These are phyloP conservation scores for Microctenopoma steveboyesi DNA, from an alignment of 2,797 vertebrate species.

Conservation along the genomic window DNA sequence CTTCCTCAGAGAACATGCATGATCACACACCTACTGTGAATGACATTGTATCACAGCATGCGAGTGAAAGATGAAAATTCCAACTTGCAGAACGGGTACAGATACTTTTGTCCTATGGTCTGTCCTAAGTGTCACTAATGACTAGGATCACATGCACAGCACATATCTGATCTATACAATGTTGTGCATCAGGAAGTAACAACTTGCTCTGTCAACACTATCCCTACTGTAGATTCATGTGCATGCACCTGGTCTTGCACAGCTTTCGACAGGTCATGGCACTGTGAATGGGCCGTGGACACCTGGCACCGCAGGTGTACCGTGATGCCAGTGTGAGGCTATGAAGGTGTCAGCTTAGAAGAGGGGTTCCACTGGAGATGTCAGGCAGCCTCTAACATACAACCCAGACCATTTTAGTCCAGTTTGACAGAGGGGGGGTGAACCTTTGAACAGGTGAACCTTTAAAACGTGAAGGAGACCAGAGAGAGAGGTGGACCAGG, in stretches of 20 bases:
- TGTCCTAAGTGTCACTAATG: neutral
- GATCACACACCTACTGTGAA: neutral
- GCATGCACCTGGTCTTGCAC: constrained; percentile 33
- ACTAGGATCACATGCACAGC: neutral
- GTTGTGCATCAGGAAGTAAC: constrained; percentile 17
- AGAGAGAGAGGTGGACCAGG: neutral
- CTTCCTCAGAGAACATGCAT: constrained; percentile 15
- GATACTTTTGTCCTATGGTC: neutral
- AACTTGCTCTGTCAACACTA: constrained; percentile 23
- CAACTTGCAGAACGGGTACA: constrained; percentile 1
- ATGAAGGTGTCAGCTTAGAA: neutral
- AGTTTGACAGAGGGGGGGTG: neutral
- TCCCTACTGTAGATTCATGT: constrained; percentile 36
- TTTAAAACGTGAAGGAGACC: neutral
- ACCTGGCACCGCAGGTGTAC: constrained; percentile 67
- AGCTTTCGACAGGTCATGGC: constrained; percentile 13
- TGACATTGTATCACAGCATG: neutral
- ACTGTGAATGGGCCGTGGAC: constrained; percentile 23
- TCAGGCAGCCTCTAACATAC: neutral
- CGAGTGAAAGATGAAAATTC: neutral
- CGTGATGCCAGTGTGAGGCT: neutral
- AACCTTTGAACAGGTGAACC: constrained; percentile 55
- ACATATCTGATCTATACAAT: neutral
- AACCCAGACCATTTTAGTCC: neutral
- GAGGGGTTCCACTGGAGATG: neutral